Conservation (phyloP, 2,797 vertebrate genomes). For the Vireo griseus region DNA sequence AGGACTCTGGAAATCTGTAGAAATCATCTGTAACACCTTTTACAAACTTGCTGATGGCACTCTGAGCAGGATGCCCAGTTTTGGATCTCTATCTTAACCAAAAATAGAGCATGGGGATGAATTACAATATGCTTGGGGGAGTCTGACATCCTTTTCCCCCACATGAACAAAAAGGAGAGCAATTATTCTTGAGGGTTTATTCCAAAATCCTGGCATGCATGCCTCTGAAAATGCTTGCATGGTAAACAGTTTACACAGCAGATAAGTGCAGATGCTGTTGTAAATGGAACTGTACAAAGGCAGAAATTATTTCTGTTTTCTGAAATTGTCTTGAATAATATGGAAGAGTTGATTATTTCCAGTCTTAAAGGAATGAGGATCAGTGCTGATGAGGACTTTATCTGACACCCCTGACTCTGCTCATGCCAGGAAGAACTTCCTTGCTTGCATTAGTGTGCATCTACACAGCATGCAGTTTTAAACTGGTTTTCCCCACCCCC, state of each 20-base stretch:
- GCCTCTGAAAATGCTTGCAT: background rate
- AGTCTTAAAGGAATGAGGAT: background rate
- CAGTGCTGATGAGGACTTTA: background rate
- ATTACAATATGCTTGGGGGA: background rate
- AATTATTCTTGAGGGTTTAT: background rate
- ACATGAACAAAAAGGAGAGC: background rate
- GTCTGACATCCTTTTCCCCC: background rate
- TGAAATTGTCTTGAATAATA: background rate
- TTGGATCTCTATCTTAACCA: background rate
- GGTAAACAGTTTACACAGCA: background rate
- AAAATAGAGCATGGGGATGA: background rate
- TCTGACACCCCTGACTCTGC: background rate
- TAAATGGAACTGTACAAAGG: background rate
- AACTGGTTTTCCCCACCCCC: rapidly evolving
- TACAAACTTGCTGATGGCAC: background rate
- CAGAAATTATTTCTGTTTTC: background rate
- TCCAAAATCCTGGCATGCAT: background rate
- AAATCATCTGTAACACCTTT: background rate
- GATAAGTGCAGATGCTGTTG: rapidly evolving
- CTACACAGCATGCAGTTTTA: background rate
- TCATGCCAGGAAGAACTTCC: background rate
- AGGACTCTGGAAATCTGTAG: background rate
- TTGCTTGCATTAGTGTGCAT: background rate
- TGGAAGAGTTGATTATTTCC: background rate
- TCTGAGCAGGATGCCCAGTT: background rate